Conservation (phyloP, 2,888 invertebrate genomes). For the Coremacera marginata region DNA sequence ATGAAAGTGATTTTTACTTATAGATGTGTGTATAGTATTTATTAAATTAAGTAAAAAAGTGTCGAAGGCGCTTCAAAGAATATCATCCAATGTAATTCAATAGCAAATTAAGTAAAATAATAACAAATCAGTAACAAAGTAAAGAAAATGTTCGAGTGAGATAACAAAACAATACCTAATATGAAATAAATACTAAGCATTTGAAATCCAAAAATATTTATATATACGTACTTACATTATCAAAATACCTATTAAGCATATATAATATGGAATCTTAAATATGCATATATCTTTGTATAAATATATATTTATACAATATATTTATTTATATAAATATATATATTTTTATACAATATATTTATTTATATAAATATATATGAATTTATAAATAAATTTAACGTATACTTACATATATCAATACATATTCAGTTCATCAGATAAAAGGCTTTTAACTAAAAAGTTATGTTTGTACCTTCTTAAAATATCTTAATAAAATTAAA, state of each 20-base stretch:
- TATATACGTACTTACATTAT: conserved; percentile 11
- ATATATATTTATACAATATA: too few species aligned
- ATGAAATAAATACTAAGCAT: conserved; percentile 54
- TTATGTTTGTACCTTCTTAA: too few species aligned
- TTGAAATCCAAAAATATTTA: conserved; percentile 23
- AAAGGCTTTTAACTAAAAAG: too few species aligned
- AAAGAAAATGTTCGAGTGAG: conserved; percentile 67
- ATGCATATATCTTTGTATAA: too few species aligned
- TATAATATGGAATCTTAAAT: too few species aligned
- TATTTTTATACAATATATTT: too few species aligned
- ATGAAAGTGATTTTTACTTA: neutral
- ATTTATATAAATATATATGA: too few species aligned
- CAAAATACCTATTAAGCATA: neutral
- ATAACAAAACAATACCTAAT: conserved; percentile 69
- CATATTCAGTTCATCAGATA: too few species aligned
- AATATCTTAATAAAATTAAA: too few species aligned
- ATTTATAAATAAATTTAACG: too few species aligned
- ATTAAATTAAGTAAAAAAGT: neutral
- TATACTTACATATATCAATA: too few species aligned
- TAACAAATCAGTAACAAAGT: conserved; percentile 27
- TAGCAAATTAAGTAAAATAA: neutral
- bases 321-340: too few species aligned
- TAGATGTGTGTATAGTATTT: neutral
- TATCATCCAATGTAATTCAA: neutral
- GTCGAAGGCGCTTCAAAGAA: neutral